Percentiles rank a stretch among this genome's conserved stretches.
Conservation (phyloP, 1,140 invertebrate genomes). For the Ptiloglossa arizonensis region DNA sequence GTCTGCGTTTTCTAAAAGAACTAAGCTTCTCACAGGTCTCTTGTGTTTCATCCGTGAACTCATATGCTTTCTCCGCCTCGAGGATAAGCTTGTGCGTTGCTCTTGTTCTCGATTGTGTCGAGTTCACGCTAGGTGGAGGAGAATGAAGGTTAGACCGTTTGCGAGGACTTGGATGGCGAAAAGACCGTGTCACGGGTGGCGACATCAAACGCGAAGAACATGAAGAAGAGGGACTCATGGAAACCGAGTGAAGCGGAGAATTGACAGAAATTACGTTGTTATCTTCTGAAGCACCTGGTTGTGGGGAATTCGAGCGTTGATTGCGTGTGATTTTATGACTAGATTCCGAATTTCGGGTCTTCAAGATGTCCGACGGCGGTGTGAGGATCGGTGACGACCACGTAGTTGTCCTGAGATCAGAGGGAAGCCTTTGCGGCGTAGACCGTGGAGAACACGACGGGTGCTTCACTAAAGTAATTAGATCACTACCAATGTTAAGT, state of each 20-base stretch:
- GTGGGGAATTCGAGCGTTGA: conserved; percentile 73
- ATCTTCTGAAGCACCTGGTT: conserved; percentile 75
- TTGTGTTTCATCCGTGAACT: conserved; percentile 91
- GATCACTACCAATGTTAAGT: conserved; percentile 77
- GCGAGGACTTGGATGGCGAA: conserved; percentile 74
- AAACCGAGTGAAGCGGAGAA: conserved; percentile 75
- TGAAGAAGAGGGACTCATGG: conserved; percentile 74
- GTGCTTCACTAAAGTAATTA: conserved; percentile 79
- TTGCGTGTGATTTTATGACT: conserved; percentile 67
- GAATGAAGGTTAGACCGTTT: conserved; percentile 75
- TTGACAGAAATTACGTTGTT: conserved; percentile 72
- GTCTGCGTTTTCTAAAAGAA: conserved; percentile 89
- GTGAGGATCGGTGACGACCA: conserved; percentile 73
- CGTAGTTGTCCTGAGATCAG: conserved; percentile 70
- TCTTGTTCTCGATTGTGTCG: conserved; percentile 71
- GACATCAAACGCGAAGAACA: conserved; percentile 78
- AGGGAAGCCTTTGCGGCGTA: conserved; percentile 77
- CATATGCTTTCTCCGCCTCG: conserved; percentile 89
- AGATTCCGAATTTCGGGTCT: conserved; percentile 78
- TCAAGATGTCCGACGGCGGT: conserved; percentile 78
- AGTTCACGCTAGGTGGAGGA: conserved; percentile 67
- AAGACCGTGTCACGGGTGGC: conserved; percentile 73
- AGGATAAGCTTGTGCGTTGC: conserved; percentile 76
- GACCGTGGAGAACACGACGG: conserved; percentile 78
- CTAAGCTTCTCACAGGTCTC: conserved; percentile 91